Evolutionary conservation across 1,140 invertebrate species (phyloP), one percentile per base, ranked within the genome.

Genomic region (Tetragonula clypearis): DNA sequence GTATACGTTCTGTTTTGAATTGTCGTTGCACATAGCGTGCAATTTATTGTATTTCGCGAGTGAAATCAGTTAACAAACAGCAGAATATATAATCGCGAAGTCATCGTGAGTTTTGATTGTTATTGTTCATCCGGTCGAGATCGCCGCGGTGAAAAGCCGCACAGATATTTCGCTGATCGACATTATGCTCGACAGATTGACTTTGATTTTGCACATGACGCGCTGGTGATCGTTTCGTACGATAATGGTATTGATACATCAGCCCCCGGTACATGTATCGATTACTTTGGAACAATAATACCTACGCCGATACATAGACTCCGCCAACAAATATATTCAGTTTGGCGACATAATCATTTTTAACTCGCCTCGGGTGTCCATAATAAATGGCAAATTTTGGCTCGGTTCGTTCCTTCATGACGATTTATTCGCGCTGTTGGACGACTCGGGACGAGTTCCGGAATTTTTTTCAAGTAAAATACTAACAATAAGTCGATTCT

Each of bases 101-200:
- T 35, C 14, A 21, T 30, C 4, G 53, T 12, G 19, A 15, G 23
- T 17, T 49, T 49, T 15, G 12, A 12, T 30, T n/a, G 49, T 65
- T 69, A n/a, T 74, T 79, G 41, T 73, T 62, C 55, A 30, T 69
- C 21, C 6, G 26, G 17, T 21, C 35, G 68, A 81, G 49, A 62
- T 60, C 35, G 30, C 11, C 35, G 30, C 17, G 55, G 19, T 53
- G 72, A 55, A 82, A 82, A 75, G 41, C 69, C n/a, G 82, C 58
- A 62, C 41, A 84, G 49, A 72, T 80, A 84, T 72, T 62, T 80
- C 77, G 56, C 82, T 84, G 77, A n/a, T 30, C 56, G 55, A 65
- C 21, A 84, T 84, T 84, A 84, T 65, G 58, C 49, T 71, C 82
- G 82, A 84, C 82, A 72, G 82, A 84, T 84, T 79, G 82, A 58